Evolutionary conservation across 2,797 vertebrate species (phyloP).

Genomic region (Dallia pectoralis): DNA sequence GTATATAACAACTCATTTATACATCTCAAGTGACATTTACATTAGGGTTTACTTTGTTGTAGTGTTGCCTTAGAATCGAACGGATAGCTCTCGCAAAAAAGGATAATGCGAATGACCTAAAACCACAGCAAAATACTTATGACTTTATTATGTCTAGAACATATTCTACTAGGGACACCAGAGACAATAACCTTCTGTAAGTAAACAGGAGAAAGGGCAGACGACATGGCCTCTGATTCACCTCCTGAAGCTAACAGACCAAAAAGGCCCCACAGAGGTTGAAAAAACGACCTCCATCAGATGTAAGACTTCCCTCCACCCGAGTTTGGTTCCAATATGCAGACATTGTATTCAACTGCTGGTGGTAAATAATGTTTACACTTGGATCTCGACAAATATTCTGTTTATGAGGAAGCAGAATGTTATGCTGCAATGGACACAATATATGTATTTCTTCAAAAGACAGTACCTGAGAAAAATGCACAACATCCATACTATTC

Average conservation of each 20-base stretch:
- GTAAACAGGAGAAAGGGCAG: neutral
- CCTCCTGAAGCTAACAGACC: slow-evolving; percentile 17
- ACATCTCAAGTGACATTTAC: neutral
- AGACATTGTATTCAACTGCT: neutral
- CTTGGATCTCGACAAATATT: neutral
- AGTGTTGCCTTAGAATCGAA: neutral
- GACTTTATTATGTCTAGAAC: neutral
- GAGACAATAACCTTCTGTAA: no score
- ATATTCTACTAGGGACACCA: no score
- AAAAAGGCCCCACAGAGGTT: slow-evolving; percentile 27
- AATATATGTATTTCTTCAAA: neutral
- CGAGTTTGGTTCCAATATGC: neutral
- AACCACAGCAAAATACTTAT: neutral
- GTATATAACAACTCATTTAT: neutral
- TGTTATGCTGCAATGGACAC: neutral
- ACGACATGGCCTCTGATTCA: slow-evolving; percentile 3
- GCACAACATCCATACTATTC: slow-evolving; percentile 2
- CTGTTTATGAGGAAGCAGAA: neutral
- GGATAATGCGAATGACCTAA: neutral
- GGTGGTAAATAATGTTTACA: neutral
- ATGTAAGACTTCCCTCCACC: slow-evolving; percentile 1
- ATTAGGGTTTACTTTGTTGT: neutral
- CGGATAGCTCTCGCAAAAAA: neutral
- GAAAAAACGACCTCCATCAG: slow-evolving; percentile 35
- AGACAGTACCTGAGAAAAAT: slow-evolving; percentile 11